phyloP scores from a whole-genome alignment of 2,113 vertebrate species.

The Ageneiosus marmoratus region DNA sequence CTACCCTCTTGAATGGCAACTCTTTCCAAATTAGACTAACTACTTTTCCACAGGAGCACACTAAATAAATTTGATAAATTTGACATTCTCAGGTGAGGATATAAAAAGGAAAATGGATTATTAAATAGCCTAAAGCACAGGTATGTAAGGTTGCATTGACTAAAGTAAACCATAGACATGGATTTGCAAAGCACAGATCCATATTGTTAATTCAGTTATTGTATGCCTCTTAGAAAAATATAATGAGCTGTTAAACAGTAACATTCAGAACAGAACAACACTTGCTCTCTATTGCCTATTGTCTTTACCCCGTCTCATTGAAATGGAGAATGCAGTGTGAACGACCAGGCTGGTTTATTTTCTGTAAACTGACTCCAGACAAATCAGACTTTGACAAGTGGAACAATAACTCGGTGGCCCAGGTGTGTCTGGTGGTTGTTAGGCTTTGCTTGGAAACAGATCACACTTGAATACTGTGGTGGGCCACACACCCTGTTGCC shows the following conservation, averaged over 20 bases:
- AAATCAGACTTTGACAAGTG: slow-evolving; percentile 33
- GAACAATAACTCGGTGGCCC: slow-evolving; percentile 50
- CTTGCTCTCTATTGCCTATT: too few species aligned
- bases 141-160: background rate
- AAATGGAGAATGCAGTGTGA: slow-evolving; percentile 13
- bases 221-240: background rate
- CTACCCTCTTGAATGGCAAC: background rate
- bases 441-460: slow-evolving; percentile 56
- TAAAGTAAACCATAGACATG: too few species aligned
- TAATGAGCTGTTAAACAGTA: slow-evolving; percentile 6
- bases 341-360: slow-evolving; percentile 8
- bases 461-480: slow-evolving; percentile 36
- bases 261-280: background rate
- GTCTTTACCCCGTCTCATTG: background rate
- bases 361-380: slow-evolving; percentile 44
- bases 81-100: background rate
- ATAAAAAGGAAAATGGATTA: background rate
- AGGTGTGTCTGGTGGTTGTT: slow-evolving; percentile 55
- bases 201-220: background rate
- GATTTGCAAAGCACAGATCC: background rate
- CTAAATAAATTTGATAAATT: background rate
- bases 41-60: background rate
- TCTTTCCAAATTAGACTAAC: background rate
- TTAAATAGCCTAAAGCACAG: background rate
- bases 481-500: background rate